These are phyloP conservation scores for Cactoblastis cactorum DNA, from an alignment of 2,888 invertebrate species.

Conservation along the genomic window DNA sequence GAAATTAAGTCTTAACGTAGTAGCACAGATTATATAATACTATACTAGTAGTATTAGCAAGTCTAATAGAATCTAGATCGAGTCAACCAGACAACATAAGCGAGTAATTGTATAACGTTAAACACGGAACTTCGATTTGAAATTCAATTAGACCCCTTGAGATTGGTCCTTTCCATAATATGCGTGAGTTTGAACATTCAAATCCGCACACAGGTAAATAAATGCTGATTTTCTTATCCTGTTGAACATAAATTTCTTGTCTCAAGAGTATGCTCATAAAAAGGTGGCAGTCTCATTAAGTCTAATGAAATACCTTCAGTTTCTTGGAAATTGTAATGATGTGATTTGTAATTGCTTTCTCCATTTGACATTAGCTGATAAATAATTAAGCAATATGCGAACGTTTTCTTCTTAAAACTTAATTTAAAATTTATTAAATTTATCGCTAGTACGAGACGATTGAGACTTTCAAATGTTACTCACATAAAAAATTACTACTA, in stretches of 20 bases:
- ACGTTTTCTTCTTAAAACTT: too few relatives aligned
- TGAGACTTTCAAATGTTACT: too few relatives aligned
- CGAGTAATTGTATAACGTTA: constrained; percentile 12
- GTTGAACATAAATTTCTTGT: neutral
- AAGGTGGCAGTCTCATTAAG: neutral
- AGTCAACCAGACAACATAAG: neutral
- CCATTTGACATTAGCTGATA: too few relatives aligned
- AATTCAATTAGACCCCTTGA: constrained; percentile 20
- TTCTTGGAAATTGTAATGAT: too few relatives aligned
- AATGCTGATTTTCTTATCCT: constrained; percentile 25
- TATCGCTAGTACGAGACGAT: too few relatives aligned
- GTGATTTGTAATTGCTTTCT: too few relatives aligned
- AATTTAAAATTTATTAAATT: too few relatives aligned
- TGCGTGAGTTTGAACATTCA: constrained; percentile 1
- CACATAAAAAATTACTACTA: too few relatives aligned
- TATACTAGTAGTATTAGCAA: constrained; percentile 1
- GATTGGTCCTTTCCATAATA: constrained; percentile 16
- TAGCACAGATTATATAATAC: too few relatives aligned
- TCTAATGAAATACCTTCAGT: too few relatives aligned
- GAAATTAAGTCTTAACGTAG: too few relatives aligned
- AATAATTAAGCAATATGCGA: too few relatives aligned
- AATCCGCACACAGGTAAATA: neutral
- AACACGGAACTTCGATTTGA: constrained; percentile 19
- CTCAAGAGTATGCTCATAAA: neutral
- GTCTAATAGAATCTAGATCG: constrained; percentile 4